Base-by-base conservation (phyloP, 2,113 vertebrate genomes). In the Megalops atlanticus region DNA sequence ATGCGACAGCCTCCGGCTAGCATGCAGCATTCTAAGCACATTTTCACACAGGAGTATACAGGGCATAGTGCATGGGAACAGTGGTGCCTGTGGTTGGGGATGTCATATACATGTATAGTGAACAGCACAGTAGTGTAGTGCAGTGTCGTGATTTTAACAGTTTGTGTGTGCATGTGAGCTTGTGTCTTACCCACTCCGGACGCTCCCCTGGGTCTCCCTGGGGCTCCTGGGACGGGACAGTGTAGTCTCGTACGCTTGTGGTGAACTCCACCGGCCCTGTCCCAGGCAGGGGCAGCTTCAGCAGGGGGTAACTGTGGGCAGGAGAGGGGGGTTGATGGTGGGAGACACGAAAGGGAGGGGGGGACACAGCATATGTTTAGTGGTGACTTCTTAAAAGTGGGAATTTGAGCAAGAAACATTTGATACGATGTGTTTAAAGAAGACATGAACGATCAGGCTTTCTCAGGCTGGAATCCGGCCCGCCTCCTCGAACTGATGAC, bases 221-320 rank as follows among this genome's bases (percentile, higher is more conserved):
- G 0, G 85, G 36, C 21, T 91, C 92, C 35, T 84, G 80, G 8
- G 92, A 92, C 0, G 97, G 97, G 0, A 96, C 91, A 0, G 84
- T 85, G 86, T 98, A 97, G 85, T 97, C 97, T 90, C 96, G 96
- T 84, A 97, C 89, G 0, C 96, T 94, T 0, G 98, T 98, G 91
- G 95, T 95, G 92, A 96, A 99, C 87, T 99, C 97, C 87, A 97
- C 97, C 0, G 98, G 98, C 5, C 97, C 98, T 0, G 97, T 98
- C 36, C 97, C 97, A 0, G 98, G 97, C 84, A 99, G 87, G 0
- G 98, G 98, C 24, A 99, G 96, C 91, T 97, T 97, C 88, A 99
- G 90, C 90, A 99, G 92, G 0, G 97, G 98, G 87, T 94, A 99
- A 86, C 98, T 99, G 84, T 35, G 58, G 47, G 14, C 38, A 68